Evolutionary conservation across 2,113 vertebrate species (phyloP), one percentile per base, ranked within the genome.

Genomic region (Thunnus maccoyii): DNA sequence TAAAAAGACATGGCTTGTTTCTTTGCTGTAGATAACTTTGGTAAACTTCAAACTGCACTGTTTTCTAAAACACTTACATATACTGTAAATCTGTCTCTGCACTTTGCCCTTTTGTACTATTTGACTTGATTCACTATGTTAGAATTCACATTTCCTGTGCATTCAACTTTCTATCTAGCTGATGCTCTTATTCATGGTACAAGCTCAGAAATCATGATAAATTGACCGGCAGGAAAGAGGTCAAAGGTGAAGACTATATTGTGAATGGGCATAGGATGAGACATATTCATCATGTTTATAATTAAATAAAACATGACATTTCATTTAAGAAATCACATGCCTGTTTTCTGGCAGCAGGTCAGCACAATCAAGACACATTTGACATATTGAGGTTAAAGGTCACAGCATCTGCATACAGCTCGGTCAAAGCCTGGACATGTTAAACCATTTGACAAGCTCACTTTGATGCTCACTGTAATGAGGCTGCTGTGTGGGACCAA

Each of bases 391-490:
- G 72, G 70, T 87, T 25, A 86, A 87, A 85, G 74, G 73, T 85
- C 62, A 69, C 69, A 47, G 7, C 15, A 30, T 74, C 67, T 66
- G 54, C 70, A 62, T 20, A 68, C 64, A 65, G 58, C 69, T 60
- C 1, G 5, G 72, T 48, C 11, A 72, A 67, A 10, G 83, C 82
- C 86, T 27, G 60, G 89, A 84, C 88, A 88, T 90, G 87, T 91
- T 56, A 36, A 57, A 46, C 30, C 11, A 3, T 61, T 48, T 83
- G 68, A 89, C 63, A 76, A 68, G 63, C 46, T 70, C 9, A 30
- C 47, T 56, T 22, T 84, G 63, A 72, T 58, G 69, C 55, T 79
- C 64, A 57, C 15, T 56, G 30, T 46, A 61, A 48, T 50, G 62
- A 66, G 30, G 22, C 67, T 22, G 12, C 54, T 57, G 64, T 27